These are phyloP conservation scores for Cheumatopsyche charites DNA, from an alignment of 1,140 invertebrate genomes.

Conservation along the genomic window DNA sequence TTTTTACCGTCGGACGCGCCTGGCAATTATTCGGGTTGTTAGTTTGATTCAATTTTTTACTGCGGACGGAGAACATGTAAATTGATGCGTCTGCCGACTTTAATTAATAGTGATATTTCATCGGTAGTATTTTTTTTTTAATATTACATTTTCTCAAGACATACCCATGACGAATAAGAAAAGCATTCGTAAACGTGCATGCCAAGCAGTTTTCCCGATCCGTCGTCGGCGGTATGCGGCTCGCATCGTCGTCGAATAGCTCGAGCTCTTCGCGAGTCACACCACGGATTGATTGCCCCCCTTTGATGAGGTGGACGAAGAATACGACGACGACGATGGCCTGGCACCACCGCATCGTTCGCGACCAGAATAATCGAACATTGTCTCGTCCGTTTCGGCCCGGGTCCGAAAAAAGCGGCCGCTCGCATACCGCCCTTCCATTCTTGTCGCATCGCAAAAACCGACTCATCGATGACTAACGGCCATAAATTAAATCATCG, in stretches of 20 bases:
- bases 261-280: slow-evolving; percentile 17
- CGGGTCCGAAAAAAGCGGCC: slow-evolving; percentile 26
- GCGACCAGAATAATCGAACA: slow-evolving; percentile 27
- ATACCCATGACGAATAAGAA: neutral
- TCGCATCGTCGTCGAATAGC: neutral
- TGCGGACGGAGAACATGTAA: too few species aligned
- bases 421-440: slow-evolving; percentile 13
- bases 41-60: too few species aligned
- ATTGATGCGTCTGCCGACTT: too few species aligned
- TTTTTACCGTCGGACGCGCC: too few species aligned
- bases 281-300: slow-evolving; percentile 10
- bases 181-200: neutral
- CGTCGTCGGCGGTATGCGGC: neutral
- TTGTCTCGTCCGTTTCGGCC: neutral
- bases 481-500: too few species aligned
- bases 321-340: neutral
- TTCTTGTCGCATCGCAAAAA: slow-evolving; percentile 4
- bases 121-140: too few species aligned
- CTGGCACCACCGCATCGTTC: neutral
- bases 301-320: slow-evolving; percentile 1
- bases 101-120: too few species aligned
- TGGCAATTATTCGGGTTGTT: too few species aligned
- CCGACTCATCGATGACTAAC: neutral
- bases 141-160: too few species aligned
- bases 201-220: neutral